These are phyloP conservation scores for Lepilemur septentrionalis DNA, from an alignment of 2,797 vertebrate species.

Conservation along the genomic window DNA sequence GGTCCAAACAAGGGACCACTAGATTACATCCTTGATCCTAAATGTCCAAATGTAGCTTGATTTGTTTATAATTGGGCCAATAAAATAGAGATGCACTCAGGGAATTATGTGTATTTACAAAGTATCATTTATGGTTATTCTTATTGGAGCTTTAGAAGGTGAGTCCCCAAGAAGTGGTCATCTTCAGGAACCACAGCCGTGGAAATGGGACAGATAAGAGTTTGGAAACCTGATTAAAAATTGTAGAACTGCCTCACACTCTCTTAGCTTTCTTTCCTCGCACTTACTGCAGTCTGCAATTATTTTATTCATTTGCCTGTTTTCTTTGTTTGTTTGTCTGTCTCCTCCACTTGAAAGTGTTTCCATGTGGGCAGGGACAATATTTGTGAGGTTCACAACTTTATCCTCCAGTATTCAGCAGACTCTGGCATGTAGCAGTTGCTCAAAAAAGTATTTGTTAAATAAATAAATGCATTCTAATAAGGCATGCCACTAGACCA, in stretches of 20 bases:
- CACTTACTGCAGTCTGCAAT: not conserved
- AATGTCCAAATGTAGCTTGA: not conserved
- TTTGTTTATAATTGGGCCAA: not conserved
- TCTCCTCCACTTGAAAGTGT: constrained; percentile 5
- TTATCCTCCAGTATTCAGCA: not conserved
- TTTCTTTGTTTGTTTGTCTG: not conserved
- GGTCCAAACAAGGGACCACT: not conserved
- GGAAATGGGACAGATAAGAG: not conserved
- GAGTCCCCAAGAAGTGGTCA: not conserved
- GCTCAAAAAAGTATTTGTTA: not conserved
- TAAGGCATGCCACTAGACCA: not conserved
- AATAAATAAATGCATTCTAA: constrained; percentile 2
- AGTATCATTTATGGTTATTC: not conserved
- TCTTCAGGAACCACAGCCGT: not conserved
- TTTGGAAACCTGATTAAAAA: not conserved
- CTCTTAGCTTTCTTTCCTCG: not conserved
- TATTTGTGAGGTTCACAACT: not conserved
- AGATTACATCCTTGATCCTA: not conserved
- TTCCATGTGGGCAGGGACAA: not conserved
- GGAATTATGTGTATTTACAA: not conserved
- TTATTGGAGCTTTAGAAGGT: not conserved
- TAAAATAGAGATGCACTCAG: not conserved
- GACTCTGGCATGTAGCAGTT: not conserved
- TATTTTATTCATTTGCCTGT: not conserved
- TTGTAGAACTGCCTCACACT: not conserved